phyloP scores from a whole-genome alignment of 2,797 vertebrate species.

The Momotus momota region DNA sequence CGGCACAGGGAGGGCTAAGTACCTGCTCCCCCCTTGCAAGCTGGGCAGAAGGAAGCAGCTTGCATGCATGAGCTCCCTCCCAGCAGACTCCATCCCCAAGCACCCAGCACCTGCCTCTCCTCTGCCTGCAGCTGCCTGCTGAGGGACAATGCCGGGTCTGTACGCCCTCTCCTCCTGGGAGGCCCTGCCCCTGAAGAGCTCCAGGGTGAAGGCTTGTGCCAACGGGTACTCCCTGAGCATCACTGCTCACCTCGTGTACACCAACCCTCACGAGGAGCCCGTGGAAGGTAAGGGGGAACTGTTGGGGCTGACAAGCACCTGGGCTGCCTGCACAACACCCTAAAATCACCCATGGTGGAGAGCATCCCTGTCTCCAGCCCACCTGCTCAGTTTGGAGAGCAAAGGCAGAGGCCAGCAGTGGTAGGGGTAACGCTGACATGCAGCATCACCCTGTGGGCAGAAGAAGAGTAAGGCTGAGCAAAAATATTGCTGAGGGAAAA shows the following conservation, averaged over 20 bases:
- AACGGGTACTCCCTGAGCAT: conserved; percentile 92
- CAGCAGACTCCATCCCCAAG: accelerated
- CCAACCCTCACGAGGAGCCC: conserved; percentile 86
- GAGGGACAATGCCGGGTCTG: conserved; percentile 89
- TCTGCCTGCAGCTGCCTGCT: not conserved
- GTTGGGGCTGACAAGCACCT: accelerated
- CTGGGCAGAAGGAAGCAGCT: not conserved
- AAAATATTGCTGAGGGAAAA: not conserved
- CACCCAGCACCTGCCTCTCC: not conserved
- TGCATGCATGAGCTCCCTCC: not conserved
- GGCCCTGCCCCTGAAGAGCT: conserved; percentile 90
- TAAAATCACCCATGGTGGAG: not conserved
- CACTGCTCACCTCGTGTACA: conserved; percentile 89
- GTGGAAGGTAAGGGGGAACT: conserved; percentile 86
- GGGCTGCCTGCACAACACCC: accelerated
- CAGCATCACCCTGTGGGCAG: accelerated
- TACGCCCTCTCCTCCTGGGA: conserved; percentile 90
- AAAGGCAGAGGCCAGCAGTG: accelerated
- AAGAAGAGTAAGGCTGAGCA: not conserved
- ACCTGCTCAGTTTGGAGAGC: not conserved
- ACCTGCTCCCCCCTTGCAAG: not conserved
- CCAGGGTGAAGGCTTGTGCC: conserved; percentile 91
- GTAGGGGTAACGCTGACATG: accelerated
- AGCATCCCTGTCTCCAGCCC: not conserved
- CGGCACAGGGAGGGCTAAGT: not conserved